Conservation (phyloP, 2,797 vertebrate species). For the Geotrypetes seraphini region DNA sequence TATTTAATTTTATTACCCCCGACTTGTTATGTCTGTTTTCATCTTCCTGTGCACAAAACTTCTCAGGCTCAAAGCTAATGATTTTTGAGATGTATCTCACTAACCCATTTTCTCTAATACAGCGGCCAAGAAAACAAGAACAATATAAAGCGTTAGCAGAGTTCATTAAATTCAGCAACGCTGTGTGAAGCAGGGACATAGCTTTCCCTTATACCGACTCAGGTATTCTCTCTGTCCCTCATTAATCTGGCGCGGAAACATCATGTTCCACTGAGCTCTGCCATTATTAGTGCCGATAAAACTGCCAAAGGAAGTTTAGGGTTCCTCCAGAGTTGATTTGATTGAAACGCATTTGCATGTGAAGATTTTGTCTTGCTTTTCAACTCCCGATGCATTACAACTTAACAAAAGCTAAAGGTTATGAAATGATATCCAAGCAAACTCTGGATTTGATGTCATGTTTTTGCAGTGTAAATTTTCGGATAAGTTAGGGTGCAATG, state of each 20-base stretch:
- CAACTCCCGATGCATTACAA: slow-evolving; percentile 48
- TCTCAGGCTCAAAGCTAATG: slow-evolving; percentile 5
- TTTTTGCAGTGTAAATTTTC: no score
- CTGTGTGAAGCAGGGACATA: neutral
- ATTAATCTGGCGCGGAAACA: slow-evolving; percentile 41
- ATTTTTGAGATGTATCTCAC: slow-evolving; percentile 10
- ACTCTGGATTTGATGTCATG: no score
- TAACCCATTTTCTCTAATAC: neutral
- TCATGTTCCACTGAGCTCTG: slow-evolving; percentile 36
- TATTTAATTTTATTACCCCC: slow-evolving; percentile 67
- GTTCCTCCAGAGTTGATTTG: slow-evolving; percentile 47
- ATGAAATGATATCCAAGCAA: no score
- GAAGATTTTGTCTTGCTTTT: slow-evolving; percentile 37
- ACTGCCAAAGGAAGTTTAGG: slow-evolving; percentile 37
- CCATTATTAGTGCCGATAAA: slow-evolving; percentile 23
- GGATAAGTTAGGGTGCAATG: no score
- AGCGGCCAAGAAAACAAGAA: neutral
- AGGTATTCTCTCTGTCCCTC: slow-evolving; percentile 30
- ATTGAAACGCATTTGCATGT: slow-evolving; percentile 56
- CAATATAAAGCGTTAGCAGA: neutral
- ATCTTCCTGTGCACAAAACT: slow-evolving; percentile 11
- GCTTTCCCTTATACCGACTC: slow-evolving; percentile 36
- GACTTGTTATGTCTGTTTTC: slow-evolving; percentile 24
- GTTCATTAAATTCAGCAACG: slow-evolving; percentile 11
- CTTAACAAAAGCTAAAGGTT: slow-evolving; percentile 50